A percentile compares a stretch with the other conserved stretches of the same genome.
These are phyloP conservation scores for Zophobas morio DNA, from an alignment of 1,140 invertebrate species.

Conservation along the genomic window DNA sequence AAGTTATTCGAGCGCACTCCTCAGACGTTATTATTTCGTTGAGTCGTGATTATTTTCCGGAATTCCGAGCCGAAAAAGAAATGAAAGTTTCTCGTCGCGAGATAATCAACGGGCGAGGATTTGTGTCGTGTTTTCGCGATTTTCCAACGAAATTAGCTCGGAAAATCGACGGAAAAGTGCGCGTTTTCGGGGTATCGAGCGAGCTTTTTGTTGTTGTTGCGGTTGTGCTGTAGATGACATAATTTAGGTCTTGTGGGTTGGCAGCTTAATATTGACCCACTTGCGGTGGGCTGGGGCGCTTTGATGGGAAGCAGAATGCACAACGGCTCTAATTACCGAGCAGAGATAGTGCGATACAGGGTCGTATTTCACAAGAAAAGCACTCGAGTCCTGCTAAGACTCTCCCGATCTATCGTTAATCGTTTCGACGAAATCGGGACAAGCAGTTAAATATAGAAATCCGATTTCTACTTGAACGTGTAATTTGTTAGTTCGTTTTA, in stretches of 20 bases:
- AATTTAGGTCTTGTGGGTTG: neutral
- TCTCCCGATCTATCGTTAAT: constrained; percentile 5
- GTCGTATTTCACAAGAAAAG: too few species aligned
- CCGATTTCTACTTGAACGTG: too few species aligned
- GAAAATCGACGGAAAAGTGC: too few species aligned
- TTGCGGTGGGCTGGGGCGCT: constrained; percentile 12
- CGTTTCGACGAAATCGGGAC: neutral
- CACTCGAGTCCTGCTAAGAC: too few species aligned
- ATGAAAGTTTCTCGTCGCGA: neutral
- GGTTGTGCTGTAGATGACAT: too few species aligned
- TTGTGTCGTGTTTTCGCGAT: neutral
- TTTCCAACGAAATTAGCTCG: too few species aligned
- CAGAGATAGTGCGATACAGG: neutral
- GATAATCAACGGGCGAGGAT: neutral
- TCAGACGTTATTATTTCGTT: neutral
- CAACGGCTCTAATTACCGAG: constrained; percentile 26
- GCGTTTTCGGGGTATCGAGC: too few species aligned
- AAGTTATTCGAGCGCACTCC: neutral
- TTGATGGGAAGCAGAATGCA: constrained; percentile 22
- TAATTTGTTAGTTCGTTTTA: too few species aligned
- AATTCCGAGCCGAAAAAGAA: constrained; percentile 4
- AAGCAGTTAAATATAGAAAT: neutral
- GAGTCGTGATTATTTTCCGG: constrained; percentile 8
- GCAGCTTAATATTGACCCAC: constrained; percentile 25
- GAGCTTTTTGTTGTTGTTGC: too few species aligned